These are phyloP conservation scores for Notolabrus celidotus DNA, from an alignment of 2,797 vertebrate genomes.

Conservation along the genomic window DNA sequence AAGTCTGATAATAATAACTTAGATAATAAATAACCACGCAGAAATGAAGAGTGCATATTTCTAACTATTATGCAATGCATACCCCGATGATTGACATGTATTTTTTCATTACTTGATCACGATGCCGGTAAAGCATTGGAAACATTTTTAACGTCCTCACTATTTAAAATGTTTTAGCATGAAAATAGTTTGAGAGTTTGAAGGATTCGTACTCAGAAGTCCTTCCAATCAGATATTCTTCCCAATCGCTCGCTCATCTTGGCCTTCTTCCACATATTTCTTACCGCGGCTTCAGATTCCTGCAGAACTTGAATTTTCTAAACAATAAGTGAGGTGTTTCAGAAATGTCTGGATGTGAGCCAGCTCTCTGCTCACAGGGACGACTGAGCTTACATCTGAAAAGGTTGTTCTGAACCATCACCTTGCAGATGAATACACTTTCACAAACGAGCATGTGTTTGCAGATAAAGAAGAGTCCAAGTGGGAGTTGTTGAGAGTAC, in stretches of 20 bases:
- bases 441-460: constrained; percentile 5
- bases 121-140: too few relatives aligned
- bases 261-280: constrained; percentile 30
- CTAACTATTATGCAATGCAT: too few relatives aligned
- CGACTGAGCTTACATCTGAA: background rate
- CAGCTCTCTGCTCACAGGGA: constrained; percentile 2
- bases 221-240: constrained; percentile 14
- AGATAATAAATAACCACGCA: too few relatives aligned
- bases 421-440: background rate
- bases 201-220: background rate
- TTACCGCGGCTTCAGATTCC: constrained; percentile 35
- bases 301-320: constrained; percentile 51
- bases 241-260: constrained; percentile 6
- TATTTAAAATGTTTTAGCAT: too few relatives aligned
- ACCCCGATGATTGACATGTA: too few relatives aligned
- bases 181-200: background rate
- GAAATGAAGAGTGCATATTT: too few relatives aligned
- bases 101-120: too few relatives aligned
- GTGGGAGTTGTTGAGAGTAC: constrained; percentile 9
- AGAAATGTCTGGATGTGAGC: constrained; percentile 34
- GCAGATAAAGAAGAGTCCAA: background rate
- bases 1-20: too few relatives aligned
- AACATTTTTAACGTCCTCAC: too few relatives aligned
- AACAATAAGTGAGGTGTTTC: constrained; percentile 37
- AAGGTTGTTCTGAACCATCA: constrained; percentile 14